Evolutionary conservation across 2,113 vertebrate species (phyloP).

Genomic region (Ancistrus triradiatus): DNA sequence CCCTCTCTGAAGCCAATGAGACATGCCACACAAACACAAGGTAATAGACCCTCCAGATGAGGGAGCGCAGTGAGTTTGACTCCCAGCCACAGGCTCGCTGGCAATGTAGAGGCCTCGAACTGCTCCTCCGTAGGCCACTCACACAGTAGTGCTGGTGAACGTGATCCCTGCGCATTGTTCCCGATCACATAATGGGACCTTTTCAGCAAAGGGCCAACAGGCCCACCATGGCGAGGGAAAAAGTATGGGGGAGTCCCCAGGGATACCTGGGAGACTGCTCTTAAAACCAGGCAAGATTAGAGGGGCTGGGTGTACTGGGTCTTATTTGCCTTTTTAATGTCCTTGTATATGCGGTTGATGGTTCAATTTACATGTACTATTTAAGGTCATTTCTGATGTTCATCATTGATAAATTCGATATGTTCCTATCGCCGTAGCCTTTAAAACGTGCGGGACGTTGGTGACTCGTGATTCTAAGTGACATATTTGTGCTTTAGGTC

Average conservation of each 20-base stretch:
- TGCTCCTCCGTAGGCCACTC: conserved; percentile 53
- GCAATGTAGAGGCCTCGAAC: conserved; percentile 54
- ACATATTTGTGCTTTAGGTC: conserved; percentile 23
- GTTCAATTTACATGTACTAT: conserved; percentile 14
- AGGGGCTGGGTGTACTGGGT: conserved; percentile 30
- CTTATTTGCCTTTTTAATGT: conserved; percentile 27
- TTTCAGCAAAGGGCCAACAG: conserved; percentile 62
- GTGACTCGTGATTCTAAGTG: neutral
- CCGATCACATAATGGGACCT: conserved; percentile 66
- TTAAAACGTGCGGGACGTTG: neutral
- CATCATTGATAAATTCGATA: neutral
- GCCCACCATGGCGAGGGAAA: conserved; percentile 38
- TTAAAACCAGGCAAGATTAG: conserved; percentile 64
- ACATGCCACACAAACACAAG: conserved; percentile 66
- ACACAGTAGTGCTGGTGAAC: conserved; percentile 65
- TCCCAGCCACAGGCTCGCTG: conserved; percentile 43
- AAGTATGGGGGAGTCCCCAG: conserved; percentile 50
- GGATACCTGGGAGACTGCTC: conserved; percentile 72
- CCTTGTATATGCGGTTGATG: conserved; percentile 5
- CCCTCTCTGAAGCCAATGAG: conserved; percentile 60
- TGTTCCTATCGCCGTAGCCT: neutral
- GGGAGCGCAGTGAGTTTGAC: conserved; percentile 45
- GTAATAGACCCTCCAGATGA: conserved; percentile 65
- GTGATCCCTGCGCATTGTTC: conserved; percentile 75
- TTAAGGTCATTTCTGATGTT: neutral